Base-by-base conservation (phyloP, 2,888 invertebrate genomes). In the Endotricha flammealis region DNA sequence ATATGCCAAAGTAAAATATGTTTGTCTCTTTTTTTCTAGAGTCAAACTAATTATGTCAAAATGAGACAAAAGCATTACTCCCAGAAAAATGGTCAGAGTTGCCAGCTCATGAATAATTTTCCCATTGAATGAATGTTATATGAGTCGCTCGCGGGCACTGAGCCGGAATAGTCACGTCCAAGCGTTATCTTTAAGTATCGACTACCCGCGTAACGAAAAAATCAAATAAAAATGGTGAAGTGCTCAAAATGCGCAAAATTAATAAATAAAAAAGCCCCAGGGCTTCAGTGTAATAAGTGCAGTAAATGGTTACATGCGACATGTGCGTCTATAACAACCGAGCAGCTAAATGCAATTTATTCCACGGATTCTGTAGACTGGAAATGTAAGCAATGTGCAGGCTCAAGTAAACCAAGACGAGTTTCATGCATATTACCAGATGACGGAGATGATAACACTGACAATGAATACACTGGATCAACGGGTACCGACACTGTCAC, bases 341-440 rank as follows among this genome's bases (percentile, higher is more conserved):
- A 49, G 2, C 48, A 49, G 31, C 32, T 49, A 12, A 38, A 7
- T 23, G 29, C 41, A 6, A 29, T 49, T 9, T 34, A 28, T 8
- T 23, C 37, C 13, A 48, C 42, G 2, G 48, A 48, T 4, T 43
- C 48, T 4, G 35, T 45, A 3, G 46, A 46, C 25, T 45, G 48
- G 48, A 46, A 48, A 27, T 48, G 48, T 20, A 32, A 36, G 2
- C 12, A 27, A 13, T 49, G 48, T 24, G 12, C 34, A 4, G 37
- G 36, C 9, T 12, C 29, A 11, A 28, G 14, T 4, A 43, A 41
- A 32, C 38, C 43, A 6, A 43, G 33, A 33, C 30, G 48, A 1
- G 9, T 48, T 2, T 46, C 44, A 6, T 41, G 36, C 16, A 48
- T 46, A n/a, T 9, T 46, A 14, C 46, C 48, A 3, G 46, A n/a